Evolutionary conservation across 2,888 invertebrate genomes (phyloP).

Genomic region (Aleiodes alternator): DNA sequence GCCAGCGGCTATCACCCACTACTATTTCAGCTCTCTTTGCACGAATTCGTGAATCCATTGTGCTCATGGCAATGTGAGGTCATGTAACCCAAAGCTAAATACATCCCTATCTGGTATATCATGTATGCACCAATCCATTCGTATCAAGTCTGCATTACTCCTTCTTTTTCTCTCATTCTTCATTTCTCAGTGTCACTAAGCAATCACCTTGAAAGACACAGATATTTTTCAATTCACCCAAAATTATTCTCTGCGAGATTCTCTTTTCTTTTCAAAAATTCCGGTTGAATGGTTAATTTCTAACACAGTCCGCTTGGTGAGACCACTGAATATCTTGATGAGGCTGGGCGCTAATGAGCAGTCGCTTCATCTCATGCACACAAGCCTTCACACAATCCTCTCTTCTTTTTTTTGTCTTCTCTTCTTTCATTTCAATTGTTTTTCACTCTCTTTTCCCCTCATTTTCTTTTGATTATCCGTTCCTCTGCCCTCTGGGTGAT

Average conservation of each 20-base stretch:
- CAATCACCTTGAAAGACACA: slow-evolving; percentile 44
- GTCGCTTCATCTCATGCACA: slow-evolving; percentile 34
- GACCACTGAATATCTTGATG: slow-evolving; percentile 50
- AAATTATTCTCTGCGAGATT: slow-evolving; percentile 52
- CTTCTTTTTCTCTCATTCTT: slow-evolving; percentile 5
- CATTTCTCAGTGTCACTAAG: background rate
- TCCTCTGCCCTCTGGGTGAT: background rate
- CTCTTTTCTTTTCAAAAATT: slow-evolving; percentile 1
- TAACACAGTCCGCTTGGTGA: slow-evolving; percentile 11
- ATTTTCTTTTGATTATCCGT: background rate
- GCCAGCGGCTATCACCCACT: slow-evolving; percentile 51
- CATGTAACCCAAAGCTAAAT: slow-evolving; percentile 65
- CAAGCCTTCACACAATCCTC: background rate
- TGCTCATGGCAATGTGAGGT: slow-evolving; percentile 62
- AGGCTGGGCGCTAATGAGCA: slow-evolving; percentile 55
- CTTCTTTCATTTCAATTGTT: background rate
- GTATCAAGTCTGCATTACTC: background rate
- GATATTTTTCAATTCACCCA: slow-evolving; percentile 65
- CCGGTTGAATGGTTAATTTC: slow-evolving; percentile 5
- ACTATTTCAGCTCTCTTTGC: slow-evolving; percentile 66
- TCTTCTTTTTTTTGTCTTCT: background rate
- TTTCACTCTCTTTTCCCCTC: background rate
- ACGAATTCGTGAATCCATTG: slow-evolving; percentile 73
- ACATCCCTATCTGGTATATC: slow-evolving; percentile 47
- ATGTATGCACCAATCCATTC: slow-evolving; percentile 32